Conservation (phyloP, 2,797 vertebrate species). For the Amazona ochrocephala region DNA sequence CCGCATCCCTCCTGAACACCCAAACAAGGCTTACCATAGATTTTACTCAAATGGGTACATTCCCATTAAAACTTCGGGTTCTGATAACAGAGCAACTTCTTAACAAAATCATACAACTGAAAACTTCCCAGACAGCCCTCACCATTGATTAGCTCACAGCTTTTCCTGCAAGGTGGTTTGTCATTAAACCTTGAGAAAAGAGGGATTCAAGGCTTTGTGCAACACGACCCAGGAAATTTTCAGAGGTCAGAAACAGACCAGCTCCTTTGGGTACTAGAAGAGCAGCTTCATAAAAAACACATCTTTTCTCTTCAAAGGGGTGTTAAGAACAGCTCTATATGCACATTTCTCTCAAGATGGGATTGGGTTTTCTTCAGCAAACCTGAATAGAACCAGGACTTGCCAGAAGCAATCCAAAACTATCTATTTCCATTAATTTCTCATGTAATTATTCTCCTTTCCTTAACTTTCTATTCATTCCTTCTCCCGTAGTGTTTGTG, state of each 20-base stretch:
- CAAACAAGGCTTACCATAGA: neutral
- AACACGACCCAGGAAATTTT: neutral
- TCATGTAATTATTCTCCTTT: neutral
- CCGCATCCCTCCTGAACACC: neutral
- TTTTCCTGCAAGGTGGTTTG: neutral
- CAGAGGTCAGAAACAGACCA: neutral
- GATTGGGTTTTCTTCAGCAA: neutral
- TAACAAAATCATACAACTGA: neutral
- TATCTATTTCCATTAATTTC: neutral
- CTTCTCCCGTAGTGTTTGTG: neutral
- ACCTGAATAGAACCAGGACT: neutral
- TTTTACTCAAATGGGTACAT: neutral
- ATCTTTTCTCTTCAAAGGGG: neutral
- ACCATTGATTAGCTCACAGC: fast-evolving
- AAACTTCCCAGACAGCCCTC: neutral
- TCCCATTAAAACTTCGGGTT: neutral
- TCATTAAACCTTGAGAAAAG: neutral
- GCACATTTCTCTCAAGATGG: neutral
- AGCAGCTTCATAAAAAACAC: neutral
- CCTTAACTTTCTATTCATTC: neutral
- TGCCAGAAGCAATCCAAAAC: neutral
- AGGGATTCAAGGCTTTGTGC: neutral
- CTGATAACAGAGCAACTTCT: neutral
- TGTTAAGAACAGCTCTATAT: neutral
- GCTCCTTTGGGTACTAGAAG: neutral